Conservation (phyloP, 2,888 invertebrate species). For the Terebella lapidaria region DNA sequence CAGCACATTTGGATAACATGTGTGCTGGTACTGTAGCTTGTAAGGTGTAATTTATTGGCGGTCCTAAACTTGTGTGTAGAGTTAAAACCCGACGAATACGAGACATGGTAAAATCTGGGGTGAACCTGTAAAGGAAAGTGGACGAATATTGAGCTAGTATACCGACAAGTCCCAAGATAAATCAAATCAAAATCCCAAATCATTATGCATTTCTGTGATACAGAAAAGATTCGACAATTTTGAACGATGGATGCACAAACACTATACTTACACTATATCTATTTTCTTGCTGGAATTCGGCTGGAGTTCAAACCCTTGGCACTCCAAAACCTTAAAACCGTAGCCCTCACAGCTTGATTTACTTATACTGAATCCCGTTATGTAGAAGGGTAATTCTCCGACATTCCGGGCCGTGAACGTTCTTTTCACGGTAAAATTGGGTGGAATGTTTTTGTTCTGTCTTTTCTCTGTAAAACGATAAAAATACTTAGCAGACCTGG, state of each 20-base stretch:
- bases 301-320: conserved; percentile 24
- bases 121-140: conserved; percentile 60
- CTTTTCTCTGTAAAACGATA: conserved; percentile 12
- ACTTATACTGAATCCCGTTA: conserved; percentile 64
- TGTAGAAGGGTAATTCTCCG: conserved; percentile 79
- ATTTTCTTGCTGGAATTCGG: conserved; percentile 58
- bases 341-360: conserved; percentile 69
- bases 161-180: too few relatives aligned
- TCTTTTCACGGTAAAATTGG: conserved; percentile 71
- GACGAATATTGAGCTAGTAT: neutral
- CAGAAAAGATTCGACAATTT: too few relatives aligned
- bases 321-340: conserved; percentile 48
- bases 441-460: conserved; percentile 49
- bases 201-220: too few relatives aligned
- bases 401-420: conserved; percentile 82
- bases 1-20: conserved; percentile 66
- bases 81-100: conserved; percentile 61
- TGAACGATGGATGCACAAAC: too few relatives aligned
- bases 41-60: conserved; percentile 65
- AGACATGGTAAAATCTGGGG: conserved; percentile 79
- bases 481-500: neutral
- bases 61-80: conserved; percentile 49
- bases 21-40: conserved; percentile 65
- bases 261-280: conserved; percentile 68
- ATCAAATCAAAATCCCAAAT: too few relatives aligned